phyloP scores from a whole-genome alignment of 2,888 invertebrate species.

The Phania funesta region DNA sequence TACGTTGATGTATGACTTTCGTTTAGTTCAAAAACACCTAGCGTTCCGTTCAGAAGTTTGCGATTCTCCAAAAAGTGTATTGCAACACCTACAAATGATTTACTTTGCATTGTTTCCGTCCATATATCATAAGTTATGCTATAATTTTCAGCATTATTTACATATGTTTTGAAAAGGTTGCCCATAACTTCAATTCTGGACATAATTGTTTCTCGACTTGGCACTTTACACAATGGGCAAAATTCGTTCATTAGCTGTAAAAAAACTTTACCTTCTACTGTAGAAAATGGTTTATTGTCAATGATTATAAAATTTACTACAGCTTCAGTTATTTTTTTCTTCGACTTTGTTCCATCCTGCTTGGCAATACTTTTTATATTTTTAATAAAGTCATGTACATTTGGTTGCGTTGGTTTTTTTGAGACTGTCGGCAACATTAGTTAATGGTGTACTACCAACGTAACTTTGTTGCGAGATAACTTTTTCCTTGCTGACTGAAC shows the following conservation, averaged over 20 bases:
- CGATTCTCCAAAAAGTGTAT: constrained; percentile 22
- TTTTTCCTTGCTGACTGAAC: background rate
- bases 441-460: background rate
- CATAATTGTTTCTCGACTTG: constrained; percentile 60
- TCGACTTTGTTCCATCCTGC: constrained; percentile 49
- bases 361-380: constrained; percentile 38
- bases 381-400: constrained; percentile 46
- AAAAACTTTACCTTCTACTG: constrained; percentile 45
- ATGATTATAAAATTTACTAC: constrained; percentile 59
- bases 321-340: constrained; percentile 49
- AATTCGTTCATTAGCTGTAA: constrained; percentile 59
- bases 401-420: background rate
- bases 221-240: constrained; percentile 51
- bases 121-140: background rate
- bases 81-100: constrained; percentile 2
- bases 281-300: constrained; percentile 17
- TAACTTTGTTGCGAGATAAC: background rate
- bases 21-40: background rate
- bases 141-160: constrained; percentile 30
- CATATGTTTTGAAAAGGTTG: constrained; percentile 2
- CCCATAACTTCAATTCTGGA: constrained; percentile 44
- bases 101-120: constrained; percentile 4
- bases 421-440: background rate
- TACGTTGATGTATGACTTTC: background rate
- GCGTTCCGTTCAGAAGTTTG: constrained; percentile 10